Conservation (phyloP, 1,140 invertebrate species). For the Drosophila busckii region DNA sequence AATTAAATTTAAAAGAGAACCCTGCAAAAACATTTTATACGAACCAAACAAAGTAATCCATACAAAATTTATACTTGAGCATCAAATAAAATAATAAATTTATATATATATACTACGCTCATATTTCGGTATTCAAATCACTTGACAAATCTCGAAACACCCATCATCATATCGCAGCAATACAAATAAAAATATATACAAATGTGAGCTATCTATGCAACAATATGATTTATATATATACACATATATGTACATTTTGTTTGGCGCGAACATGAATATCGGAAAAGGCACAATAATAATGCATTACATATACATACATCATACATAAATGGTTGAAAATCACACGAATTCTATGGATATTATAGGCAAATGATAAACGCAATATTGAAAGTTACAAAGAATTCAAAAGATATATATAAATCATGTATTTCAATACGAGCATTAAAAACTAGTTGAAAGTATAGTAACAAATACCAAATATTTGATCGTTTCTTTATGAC, state of each 20-base stretch:
- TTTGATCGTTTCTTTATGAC: conserved; percentile 41
- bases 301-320: neutral
- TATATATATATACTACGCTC: conserved; percentile 1
- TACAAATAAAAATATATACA: conserved; percentile 2
- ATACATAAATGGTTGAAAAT: conserved; percentile 1
- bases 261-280: neutral
- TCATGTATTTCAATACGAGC: conserved; percentile 35
- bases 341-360: conserved; percentile 43
- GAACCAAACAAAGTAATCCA: conserved; percentile 23
- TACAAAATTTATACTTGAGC: conserved; percentile 49
- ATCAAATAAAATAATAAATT: conserved; percentile 38
- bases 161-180: conserved; percentile 20
- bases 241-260: too few species aligned
- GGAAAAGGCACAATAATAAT: conserved; percentile 3
- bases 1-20: conserved; percentile 42
- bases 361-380: conserved; percentile 48
- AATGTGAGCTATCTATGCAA: too few species aligned
- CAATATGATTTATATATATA: too few species aligned
- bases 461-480: conserved; percentile 39
- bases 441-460: conserved; percentile 51
- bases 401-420: conserved; percentile 33
- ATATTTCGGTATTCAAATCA: conserved; percentile 18
- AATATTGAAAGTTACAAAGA: conserved; percentile 45
- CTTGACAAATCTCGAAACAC: neutral
- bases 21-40: conserved; percentile 53